A percentile compares a stretch with the other conserved stretches of the same genome.
Conservation (phyloP, 2,113 vertebrate species). For the Paradoxurus hermaphroditus region DNA sequence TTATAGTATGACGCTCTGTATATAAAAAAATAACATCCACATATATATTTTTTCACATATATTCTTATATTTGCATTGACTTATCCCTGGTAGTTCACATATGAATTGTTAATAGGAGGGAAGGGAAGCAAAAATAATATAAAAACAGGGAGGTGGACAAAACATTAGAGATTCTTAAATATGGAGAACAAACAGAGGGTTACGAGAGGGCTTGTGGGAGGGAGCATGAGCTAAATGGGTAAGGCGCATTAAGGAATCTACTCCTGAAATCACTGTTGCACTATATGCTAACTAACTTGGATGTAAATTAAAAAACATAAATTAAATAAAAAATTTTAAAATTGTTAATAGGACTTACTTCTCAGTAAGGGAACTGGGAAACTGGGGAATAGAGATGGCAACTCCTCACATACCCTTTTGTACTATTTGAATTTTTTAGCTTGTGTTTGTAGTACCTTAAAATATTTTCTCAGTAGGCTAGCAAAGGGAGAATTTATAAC, state of each 20-base stretch:
- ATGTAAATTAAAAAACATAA: no score
- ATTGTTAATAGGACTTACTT: background rate
- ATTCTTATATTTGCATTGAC: background rate
- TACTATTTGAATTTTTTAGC: background rate
- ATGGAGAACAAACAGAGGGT: no score
- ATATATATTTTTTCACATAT: background rate
- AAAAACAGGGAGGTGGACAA: no score
- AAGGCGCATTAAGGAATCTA: no score
- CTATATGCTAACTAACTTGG: no score
- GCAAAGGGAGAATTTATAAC: background rate
- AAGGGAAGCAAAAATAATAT: no score
- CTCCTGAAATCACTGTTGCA: no score
- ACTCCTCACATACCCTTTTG: background rate
- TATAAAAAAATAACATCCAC: background rate
- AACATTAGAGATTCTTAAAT: no score
- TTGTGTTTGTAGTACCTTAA: background rate
- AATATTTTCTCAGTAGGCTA: background rate
- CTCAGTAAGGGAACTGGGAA: background rate
- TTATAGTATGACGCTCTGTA: background rate
- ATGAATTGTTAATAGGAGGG: background rate
- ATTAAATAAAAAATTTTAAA: no score
- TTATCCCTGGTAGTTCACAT: background rate
- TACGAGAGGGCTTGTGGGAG: no score
- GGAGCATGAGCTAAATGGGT: no score
- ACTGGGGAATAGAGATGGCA: background rate